A percentile compares a stretch with the other conserved stretches of the same genome.
Conservation (phyloP, 2,797 vertebrate species). For the Lagodon rhomboides region DNA sequence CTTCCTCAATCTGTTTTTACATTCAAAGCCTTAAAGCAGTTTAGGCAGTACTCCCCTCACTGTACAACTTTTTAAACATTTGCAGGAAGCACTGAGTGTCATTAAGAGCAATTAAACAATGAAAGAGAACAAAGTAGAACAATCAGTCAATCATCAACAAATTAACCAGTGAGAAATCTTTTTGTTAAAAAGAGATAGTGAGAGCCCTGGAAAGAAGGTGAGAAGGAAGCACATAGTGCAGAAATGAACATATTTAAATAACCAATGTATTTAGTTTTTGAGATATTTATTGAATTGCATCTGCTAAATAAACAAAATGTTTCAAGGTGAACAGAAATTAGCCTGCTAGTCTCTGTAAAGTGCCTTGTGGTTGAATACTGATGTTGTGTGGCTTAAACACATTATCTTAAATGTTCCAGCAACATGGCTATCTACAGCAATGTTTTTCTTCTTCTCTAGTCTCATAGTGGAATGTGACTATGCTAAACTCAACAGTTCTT, state of each 20-base stretch:
- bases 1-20: too few relatives aligned
- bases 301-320: background rate
- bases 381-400: background rate
- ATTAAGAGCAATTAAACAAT: background rate
- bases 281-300: slow-evolving; percentile 5
- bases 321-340: background rate
- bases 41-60: background rate
- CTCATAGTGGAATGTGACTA: background rate
- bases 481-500: background rate
- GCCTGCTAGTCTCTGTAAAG: slow-evolving; percentile 4
- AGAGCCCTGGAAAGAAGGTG: too few relatives aligned
- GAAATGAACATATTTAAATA: background rate
- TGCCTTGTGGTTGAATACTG: background rate
- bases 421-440: background rate
- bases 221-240: background rate
- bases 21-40: too few relatives aligned
- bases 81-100: background rate
- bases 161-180: background rate
- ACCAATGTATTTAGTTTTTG: background rate
- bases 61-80: background rate
- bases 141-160: background rate
- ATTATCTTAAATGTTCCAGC: background rate
- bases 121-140: background rate
- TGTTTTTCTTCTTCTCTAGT: background rate
- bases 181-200: background rate